phyloP scores from a whole-genome alignment of 2,113 vertebrate genomes.

The Aegithalos caudatus region DNA sequence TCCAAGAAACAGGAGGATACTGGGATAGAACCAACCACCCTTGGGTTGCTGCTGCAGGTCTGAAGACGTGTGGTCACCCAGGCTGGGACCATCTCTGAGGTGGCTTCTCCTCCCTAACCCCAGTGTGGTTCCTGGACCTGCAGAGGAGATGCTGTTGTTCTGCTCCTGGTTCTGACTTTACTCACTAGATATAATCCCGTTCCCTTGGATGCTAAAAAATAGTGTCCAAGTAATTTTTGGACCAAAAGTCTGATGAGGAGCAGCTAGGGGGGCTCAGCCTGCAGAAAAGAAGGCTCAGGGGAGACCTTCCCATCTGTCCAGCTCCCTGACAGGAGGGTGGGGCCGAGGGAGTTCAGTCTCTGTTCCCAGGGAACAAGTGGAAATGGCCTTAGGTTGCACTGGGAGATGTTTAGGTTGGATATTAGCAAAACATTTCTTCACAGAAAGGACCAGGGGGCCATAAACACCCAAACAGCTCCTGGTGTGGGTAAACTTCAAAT shows the following conservation, averaged over 20 bases:
- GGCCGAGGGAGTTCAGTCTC: accelerated
- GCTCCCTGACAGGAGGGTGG: neutral
- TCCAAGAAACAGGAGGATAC: neutral
- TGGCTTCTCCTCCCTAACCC: neutral
- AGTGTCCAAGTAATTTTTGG: neutral
- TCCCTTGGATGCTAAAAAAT: neutral
- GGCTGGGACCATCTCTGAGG: neutral
- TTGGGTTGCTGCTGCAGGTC: accelerated
- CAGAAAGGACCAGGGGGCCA: neutral
- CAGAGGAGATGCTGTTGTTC: neutral
- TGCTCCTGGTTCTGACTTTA: neutral
- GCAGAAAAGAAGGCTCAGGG: neutral
- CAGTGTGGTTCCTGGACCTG: accelerated
- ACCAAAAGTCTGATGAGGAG: neutral
- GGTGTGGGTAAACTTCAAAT: neutral
- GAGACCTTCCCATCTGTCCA: neutral
- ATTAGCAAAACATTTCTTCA: neutral
- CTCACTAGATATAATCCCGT: neutral
- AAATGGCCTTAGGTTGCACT: neutral
- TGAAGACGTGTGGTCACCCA: accelerated
- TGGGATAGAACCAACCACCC: neutral
- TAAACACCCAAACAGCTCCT: neutral
- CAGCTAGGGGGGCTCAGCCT: neutral
- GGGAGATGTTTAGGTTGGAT: no score
- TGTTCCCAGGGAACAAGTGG: neutral